Evolutionary conservation across 2,888 invertebrate species (phyloP), one percentile per base, ranked within the genome.

Genomic region (Spicauda simplicius): DNA sequence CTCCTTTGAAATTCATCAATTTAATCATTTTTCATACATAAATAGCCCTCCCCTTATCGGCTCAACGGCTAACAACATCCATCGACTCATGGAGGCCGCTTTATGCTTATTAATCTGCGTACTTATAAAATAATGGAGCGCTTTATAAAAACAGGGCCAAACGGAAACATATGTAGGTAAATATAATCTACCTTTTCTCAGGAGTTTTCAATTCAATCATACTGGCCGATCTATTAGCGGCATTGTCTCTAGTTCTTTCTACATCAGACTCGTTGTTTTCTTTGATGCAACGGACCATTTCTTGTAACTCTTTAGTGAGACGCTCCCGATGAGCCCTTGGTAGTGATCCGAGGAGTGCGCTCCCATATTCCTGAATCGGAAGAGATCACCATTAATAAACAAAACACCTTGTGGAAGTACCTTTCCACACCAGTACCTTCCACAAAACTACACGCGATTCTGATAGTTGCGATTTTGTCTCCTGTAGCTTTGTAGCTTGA

Each of bases 201-300:
- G 91, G 91, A 1, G 91, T 88, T 50, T 81, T 85, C 50, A 92
- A 63, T 16, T 92, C 92, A 0, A 84, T 59, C 85, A 89, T 84
- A 75, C 92, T 92, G 2, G 85, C 79, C 0, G 91, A 91, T 69
- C 82, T 88, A 71, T 89, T 86, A 1, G 69, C 74, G 56, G 73
- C 69, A 0, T 72, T 62, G 10, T 16, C 80, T 74, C 77, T 82
- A 0, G 73, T 71, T 25, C 68, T 73, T 11, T 81, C 82, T 0
- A 67, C 48, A 0, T 85, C 86, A 0, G 83, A 77, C 7, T 88
- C 88, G 55, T 82, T 87, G 53, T 81, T 75, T 65, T 84, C 80
- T 64, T 82, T 84, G 63, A 91, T 90, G 65, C 81, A 84, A 45
- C 79, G 82, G 57, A 92, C 84, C 72, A 93, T 87, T 14, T 86